These are phyloP conservation scores for Stegodyphus mimosarum DNA, from an alignment of 1,140 invertebrate genomes.

Conservation along the genomic window DNA sequence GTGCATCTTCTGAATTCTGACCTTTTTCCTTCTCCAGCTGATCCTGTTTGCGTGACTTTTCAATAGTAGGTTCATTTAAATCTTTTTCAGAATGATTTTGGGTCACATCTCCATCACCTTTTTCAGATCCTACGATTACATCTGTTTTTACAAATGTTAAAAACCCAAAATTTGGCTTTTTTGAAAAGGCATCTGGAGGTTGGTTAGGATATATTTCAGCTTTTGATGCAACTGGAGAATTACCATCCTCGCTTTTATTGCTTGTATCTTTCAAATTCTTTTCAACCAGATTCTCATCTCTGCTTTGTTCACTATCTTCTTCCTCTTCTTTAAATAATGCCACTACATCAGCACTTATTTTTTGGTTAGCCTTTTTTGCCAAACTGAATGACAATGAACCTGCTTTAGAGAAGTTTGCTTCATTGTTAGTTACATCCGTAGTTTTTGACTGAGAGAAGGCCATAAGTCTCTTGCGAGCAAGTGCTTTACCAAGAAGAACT, in stretches of 20 bases:
- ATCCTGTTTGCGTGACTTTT: neutral
- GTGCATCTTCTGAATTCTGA: neutral
- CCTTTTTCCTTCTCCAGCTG: neutral
- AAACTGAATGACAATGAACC: slow-evolving; percentile 61
- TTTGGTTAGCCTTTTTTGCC: slow-evolving; percentile 55
- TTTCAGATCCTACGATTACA: slow-evolving; percentile 37
- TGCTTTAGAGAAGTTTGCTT: slow-evolving; percentile 1
- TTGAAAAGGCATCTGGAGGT: slow-evolving; percentile 40
- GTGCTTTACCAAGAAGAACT: slow-evolving; percentile 59
- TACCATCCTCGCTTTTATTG: slow-evolving; percentile 7
- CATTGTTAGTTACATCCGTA: neutral
- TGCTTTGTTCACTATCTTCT: slow-evolving; percentile 31
- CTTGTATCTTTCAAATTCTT: slow-evolving; percentile 8
- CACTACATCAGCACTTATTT: slow-evolving; percentile 35
- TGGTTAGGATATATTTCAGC: slow-evolving; percentile 39
- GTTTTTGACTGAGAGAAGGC: slow-evolving; percentile 54
- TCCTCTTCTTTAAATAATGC: slow-evolving; percentile 53
- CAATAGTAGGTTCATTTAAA: neutral
- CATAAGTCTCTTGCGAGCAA: slow-evolving; percentile 60
- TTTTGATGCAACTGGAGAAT: neutral
- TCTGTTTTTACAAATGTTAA: slow-evolving; percentile 54
- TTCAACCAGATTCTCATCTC: neutral
- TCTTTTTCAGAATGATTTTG: neutral
- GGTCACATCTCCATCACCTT: neutral
- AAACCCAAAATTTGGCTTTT: slow-evolving; percentile 60